Conservation (phyloP, 2,113 vertebrate species). For the Cinclus cinclus region DNA sequence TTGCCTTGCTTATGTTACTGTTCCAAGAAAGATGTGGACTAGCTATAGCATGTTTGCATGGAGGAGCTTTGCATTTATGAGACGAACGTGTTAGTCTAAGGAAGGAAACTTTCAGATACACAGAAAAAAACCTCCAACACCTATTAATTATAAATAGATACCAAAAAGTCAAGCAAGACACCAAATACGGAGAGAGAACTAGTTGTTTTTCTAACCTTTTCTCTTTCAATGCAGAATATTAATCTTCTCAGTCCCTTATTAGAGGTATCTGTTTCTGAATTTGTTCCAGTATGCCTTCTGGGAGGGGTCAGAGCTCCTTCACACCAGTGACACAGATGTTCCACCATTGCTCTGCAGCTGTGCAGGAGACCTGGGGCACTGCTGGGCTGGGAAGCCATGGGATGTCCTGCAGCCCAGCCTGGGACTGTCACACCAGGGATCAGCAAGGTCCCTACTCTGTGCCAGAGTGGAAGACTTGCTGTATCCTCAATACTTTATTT, state of each 20-base stretch:
- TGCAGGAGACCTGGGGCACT: background rate
- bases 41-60: background rate
- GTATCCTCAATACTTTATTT: background rate
- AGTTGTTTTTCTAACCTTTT: background rate
- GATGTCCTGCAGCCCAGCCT: background rate
- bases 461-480: background rate
- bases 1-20: background rate
- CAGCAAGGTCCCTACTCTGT: background rate
- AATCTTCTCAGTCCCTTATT: background rate
- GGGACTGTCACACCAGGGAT: background rate
- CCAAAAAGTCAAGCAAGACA: background rate
- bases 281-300: background rate
- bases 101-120: background rate
- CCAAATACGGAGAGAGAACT: background rate
- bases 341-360: accelerated
- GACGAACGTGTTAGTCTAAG: background rate
- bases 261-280: background rate
- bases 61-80: background rate
- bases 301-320: background rate
- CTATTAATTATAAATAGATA: background rate
- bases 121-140: background rate
- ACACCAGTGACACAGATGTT: background rate
- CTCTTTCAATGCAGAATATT: background rate
- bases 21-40: background rate
- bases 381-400: background rate